Evolutionary conservation across 2,797 vertebrate genomes (phyloP).

Genomic region (Myotis vivesi): DNA sequence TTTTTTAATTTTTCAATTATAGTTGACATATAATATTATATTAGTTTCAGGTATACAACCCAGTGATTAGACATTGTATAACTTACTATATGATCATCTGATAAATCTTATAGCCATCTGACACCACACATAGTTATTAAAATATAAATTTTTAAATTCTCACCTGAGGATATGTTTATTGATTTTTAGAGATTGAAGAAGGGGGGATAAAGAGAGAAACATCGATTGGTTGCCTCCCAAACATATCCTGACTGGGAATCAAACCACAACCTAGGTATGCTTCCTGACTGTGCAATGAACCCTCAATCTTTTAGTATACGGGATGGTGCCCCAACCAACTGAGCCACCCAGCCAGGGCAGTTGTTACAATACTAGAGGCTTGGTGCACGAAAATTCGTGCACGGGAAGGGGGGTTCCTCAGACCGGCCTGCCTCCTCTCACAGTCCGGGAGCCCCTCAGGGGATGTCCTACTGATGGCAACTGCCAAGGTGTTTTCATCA

Average conservation of each 20-base stretch:
- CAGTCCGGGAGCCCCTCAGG: too few species aligned
- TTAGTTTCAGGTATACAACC: not conserved
- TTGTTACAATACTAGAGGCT: not conserved
- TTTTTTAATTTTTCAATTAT: not conserved
- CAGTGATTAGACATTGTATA: not conserved
- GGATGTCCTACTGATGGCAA: too few species aligned
- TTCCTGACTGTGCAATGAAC: not conserved
- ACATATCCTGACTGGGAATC: not conserved
- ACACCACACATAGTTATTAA: not conserved
- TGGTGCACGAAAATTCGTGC: too few species aligned
- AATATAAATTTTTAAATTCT: not conserved
- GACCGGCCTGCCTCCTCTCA: too few species aligned
- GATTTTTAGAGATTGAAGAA: not conserved
- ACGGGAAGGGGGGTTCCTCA: too few species aligned
- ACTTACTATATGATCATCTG: not conserved
- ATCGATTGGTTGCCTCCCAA: not conserved
- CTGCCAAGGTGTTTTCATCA: too few species aligned
- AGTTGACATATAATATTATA: not conserved
- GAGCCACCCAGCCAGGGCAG: not conserved
- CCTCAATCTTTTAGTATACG: not conserved
- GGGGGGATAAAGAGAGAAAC: not conserved
- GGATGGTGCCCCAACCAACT: not conserved
- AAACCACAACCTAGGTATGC: not conserved
- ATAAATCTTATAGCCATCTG: not conserved
- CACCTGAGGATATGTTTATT: not conserved